Conservation (phyloP, 2,113 vertebrate genomes). For the Plotosus lineatus region DNA sequence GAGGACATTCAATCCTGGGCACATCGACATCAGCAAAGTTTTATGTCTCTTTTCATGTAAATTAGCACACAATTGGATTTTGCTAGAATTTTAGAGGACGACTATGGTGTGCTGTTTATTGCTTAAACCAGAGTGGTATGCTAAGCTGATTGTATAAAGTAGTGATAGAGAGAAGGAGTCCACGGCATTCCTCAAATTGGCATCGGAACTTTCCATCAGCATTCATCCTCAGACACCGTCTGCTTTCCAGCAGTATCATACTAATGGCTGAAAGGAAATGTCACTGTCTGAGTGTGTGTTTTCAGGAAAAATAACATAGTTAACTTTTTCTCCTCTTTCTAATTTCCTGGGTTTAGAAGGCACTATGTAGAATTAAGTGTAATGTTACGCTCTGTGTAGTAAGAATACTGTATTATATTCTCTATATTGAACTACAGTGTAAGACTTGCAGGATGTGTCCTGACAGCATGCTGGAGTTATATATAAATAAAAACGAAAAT, state of each 20-base stretch:
- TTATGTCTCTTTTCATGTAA: conserved; percentile 57
- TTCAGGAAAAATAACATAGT: background rate
- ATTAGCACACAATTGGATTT: conserved; percentile 52
- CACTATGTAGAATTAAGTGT: background rate
- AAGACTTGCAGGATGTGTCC: background rate
- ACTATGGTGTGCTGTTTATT: conserved; percentile 63
- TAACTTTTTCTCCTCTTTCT: background rate
- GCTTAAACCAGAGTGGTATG: conserved; percentile 24
- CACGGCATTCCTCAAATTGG: background rate
- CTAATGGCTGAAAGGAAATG: background rate
- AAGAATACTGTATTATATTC: background rate
- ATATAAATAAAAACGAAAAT: background rate
- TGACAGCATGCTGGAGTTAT: background rate
- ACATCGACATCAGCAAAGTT: conserved; percentile 49
- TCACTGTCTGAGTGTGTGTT: background rate
- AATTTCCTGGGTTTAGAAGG: background rate
- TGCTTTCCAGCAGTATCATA: background rate
- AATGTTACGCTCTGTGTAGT: background rate
- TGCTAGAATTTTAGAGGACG: conserved; percentile 54
- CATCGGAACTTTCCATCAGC: background rate
- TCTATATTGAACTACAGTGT: background rate
- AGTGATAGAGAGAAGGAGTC: conserved; percentile 33
- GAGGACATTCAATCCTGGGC: conserved; percentile 64
- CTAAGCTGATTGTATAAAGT: conserved; percentile 55
- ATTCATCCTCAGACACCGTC: background rate